Conservation (phyloP, 2,888 invertebrate genomes). For the Scotopteryx bipunctaria region DNA sequence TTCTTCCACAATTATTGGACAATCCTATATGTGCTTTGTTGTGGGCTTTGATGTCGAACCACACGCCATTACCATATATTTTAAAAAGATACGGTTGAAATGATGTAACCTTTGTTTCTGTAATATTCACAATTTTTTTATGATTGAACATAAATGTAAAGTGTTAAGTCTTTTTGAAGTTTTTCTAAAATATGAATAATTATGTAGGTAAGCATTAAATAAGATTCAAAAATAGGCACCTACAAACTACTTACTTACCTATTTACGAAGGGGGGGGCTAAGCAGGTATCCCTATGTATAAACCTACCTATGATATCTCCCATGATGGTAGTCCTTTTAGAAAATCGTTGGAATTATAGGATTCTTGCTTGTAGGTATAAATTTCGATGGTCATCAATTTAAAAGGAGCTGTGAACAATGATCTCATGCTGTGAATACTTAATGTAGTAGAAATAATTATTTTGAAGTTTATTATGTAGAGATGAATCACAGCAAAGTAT, state of each 20-base stretch:
- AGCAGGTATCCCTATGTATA: background rate
- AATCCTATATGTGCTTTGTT: constrained; percentile 55
- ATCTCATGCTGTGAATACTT: too few species aligned
- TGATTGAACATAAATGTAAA: too few species aligned
- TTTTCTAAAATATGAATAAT: background rate
- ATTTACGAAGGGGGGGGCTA: background rate
- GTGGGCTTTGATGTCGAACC: constrained; percentile 55
- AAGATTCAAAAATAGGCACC: too few species aligned
- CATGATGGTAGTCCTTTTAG: background rate
- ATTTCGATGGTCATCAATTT: too few species aligned
- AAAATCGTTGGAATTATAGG: too few species aligned
- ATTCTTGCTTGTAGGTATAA: too few species aligned
- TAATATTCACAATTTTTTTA: constrained; percentile 21
- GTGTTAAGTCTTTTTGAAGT: too few species aligned
- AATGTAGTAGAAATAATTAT: too few species aligned
- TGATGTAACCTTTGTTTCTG: constrained; percentile 56
- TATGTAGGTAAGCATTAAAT: background rate
- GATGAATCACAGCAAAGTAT: too few species aligned
- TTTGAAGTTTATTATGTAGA: too few species aligned
- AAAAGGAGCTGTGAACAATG: too few species aligned
- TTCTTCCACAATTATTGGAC: constrained; percentile 40
- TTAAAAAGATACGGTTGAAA: constrained; percentile 50
- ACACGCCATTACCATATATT: constrained; percentile 50
- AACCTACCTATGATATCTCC: constrained; percentile 22
- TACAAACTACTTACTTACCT: too few species aligned